phyloP scores from a whole-genome alignment of 1,140 invertebrate species.

The Neotoxoptera formosana region DNA sequence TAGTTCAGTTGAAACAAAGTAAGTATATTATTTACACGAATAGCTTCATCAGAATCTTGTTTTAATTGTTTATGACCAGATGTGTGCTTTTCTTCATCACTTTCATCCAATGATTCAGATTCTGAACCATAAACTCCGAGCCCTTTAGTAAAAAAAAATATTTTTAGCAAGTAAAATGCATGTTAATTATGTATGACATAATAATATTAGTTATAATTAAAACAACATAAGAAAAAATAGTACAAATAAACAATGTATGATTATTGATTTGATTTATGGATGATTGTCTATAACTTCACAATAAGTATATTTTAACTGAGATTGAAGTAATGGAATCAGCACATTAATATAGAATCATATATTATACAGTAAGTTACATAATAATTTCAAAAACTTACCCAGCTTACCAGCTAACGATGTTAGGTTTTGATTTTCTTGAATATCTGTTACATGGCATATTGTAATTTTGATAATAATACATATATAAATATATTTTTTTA shows the following conservation, averaged over 20 bases:
- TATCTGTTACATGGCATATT: slow-evolving; percentile 53
- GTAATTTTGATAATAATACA: slow-evolving; percentile 31
- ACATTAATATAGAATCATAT: neutral
- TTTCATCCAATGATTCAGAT: slow-evolving; percentile 26
- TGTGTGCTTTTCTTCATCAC: neutral
- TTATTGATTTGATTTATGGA: neutral
- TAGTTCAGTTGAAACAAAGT: neutral
- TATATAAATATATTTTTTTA: slow-evolving; percentile 10
- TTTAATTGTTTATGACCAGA: neutral
- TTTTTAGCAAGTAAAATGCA: neutral
- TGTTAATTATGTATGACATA: neutral
- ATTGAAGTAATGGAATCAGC: neutral
- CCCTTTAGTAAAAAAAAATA: slow-evolving; percentile 18
- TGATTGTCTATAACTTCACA: neutral
- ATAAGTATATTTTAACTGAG: neutral
- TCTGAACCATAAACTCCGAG: slow-evolving; percentile 44
- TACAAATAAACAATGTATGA: neutral
- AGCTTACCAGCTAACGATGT: slow-evolving; percentile 54
- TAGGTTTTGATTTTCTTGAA: slow-evolving; percentile 41
- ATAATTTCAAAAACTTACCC: slow-evolving; percentile 38
- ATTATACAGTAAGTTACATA: neutral
- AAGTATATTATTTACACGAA: slow-evolving; percentile 6
- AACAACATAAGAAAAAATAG: neutral
- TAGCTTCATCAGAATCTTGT: slow-evolving; percentile 33
- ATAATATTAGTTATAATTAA: neutral